A percentile compares a stretch with the other conserved stretches of the same genome.
phyloP scores from a whole-genome alignment of 1,140 invertebrate species.

The Heliconius eleuchia region DNA sequence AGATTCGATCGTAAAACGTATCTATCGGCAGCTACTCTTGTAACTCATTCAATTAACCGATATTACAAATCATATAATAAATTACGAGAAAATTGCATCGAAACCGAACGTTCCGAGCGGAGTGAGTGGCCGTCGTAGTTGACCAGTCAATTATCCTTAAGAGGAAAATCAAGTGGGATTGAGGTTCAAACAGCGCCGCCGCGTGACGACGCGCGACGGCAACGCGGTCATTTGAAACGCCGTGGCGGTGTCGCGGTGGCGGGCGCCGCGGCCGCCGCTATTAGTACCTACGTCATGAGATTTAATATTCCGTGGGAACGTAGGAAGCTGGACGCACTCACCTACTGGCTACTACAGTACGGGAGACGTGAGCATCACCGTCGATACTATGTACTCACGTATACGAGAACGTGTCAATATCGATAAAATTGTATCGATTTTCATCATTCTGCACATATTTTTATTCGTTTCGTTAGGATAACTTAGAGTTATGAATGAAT shows the following conservation, averaged over 20 bases:
- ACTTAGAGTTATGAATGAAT: too few relatives aligned
- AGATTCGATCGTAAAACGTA: background rate
- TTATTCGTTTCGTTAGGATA: too few relatives aligned
- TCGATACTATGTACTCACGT: too few relatives aligned
- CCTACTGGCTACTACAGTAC: background rate
- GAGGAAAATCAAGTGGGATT: conserved; percentile 22
- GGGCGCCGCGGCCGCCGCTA: conserved; percentile 21
- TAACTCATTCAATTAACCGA: conserved; percentile 3
- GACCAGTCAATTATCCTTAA: conserved; percentile 26
- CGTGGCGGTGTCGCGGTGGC: conserved; percentile 3
- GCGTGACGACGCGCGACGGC: conserved; percentile 3
- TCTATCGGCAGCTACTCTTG: background rate
- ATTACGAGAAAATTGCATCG: conserved; percentile 16
- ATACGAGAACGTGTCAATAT: too few relatives aligned
- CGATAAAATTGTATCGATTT: too few relatives aligned
- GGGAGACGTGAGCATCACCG: background rate
- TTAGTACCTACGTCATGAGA: conserved; percentile 47
- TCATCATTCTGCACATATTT: too few relatives aligned
- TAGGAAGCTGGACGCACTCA: conserved; percentile 6
- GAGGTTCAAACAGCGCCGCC: conserved; percentile 22
- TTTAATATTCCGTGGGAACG: conserved; percentile 48
- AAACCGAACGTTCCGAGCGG: background rate
- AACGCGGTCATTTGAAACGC: background rate
- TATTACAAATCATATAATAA: conserved; percentile 8
- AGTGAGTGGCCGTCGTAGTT: background rate